phyloP scores from a whole-genome alignment of 1,140 invertebrate genomes.

The Drosophila rhopaloa region DNA sequence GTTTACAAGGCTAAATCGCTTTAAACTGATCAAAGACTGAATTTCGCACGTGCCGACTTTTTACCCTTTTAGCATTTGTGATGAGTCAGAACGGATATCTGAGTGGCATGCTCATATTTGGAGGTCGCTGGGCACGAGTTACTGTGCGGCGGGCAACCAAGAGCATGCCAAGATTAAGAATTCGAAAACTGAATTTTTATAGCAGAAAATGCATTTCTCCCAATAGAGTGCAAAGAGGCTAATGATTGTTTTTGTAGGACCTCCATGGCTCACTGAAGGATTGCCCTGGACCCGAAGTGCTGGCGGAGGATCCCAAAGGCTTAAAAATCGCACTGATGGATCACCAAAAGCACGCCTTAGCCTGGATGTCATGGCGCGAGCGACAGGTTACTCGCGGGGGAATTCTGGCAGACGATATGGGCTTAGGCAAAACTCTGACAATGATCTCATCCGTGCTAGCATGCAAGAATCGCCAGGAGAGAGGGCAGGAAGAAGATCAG shows the following conservation, averaged over 20 bases:
- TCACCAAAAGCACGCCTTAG: constrained; percentile 94
- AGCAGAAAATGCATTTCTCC: too few species aligned
- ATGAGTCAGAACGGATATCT: constrained; percentile 79
- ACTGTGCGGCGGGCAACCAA: constrained; percentile 54
- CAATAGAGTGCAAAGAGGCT: background rate
- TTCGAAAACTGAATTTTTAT: constrained; percentile 35
- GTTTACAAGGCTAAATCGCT: too few species aligned
- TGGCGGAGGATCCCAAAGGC: constrained; percentile 87
- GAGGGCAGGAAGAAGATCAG: constrained; percentile 13
- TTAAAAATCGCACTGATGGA: constrained; percentile 90
- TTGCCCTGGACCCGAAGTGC: constrained; percentile 87
- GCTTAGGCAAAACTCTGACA: constrained; percentile 95
- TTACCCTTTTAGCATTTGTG: constrained; percentile 12
- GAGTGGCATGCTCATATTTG: constrained; percentile 25
- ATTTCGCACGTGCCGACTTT: background rate
- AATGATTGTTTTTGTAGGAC: constrained; percentile 84
- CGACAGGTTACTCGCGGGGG: constrained; percentile 92
- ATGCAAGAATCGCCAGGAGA: constrained; percentile 67
- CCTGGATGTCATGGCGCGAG: constrained; percentile 96
- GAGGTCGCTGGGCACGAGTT: constrained; percentile 60
- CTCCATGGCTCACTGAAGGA: constrained; percentile 90
- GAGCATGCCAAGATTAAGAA: constrained; percentile 46
- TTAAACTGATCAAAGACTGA: too few species aligned
- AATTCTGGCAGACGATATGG: constrained; percentile 96
- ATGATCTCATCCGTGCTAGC: constrained; percentile 93